Conservation (phyloP, 2,797 vertebrate genomes). For the Serranus cabrilla region DNA sequence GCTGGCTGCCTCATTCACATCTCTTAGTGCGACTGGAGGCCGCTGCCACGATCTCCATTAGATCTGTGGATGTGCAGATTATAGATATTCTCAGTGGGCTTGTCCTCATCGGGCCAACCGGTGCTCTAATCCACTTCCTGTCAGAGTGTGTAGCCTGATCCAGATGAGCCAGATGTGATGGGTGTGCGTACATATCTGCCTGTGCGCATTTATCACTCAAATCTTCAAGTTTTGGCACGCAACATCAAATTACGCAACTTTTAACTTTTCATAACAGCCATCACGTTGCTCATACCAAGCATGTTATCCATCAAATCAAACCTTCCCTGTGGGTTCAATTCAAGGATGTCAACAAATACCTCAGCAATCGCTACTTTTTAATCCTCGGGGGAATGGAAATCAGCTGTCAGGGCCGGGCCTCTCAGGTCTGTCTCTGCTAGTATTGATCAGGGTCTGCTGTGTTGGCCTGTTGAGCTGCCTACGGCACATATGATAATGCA, state of each 20-base stretch:
- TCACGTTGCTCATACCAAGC: background rate
- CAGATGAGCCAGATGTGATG: conserved; percentile 71
- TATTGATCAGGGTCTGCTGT: conserved; percentile 58
- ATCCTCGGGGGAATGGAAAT: conserved; percentile 30
- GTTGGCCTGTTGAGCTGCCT: conserved; percentile 37
- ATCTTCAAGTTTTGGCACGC: conserved; percentile 48
- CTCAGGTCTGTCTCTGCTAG: conserved; percentile 44
- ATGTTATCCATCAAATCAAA: conserved; percentile 24
- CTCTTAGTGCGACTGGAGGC: conserved; percentile 43
- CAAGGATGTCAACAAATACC: conserved; percentile 31
- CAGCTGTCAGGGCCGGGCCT: conserved; percentile 38
- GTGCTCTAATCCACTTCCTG: conserved; percentile 76
- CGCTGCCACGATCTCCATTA: conserved; percentile 50
- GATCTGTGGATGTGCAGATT: conserved; percentile 67
- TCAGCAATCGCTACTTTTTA: conserved; percentile 23
- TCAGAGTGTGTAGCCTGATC: conserved; percentile 35
- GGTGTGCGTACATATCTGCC: conserved; percentile 10
- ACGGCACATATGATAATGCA: conserved; percentile 56
- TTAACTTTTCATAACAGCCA: conserved; percentile 14
- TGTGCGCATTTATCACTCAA: conserved; percentile 34
- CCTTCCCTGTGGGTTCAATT: conserved; percentile 18
- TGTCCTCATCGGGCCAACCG: conserved; percentile 49
- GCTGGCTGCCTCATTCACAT: conserved; percentile 58
- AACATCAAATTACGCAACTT: conserved; percentile 52
- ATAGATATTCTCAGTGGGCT: conserved; percentile 56